Conservation (phyloP, 2,797 vertebrate genomes). For the Poeciliopsis turneri region DNA sequence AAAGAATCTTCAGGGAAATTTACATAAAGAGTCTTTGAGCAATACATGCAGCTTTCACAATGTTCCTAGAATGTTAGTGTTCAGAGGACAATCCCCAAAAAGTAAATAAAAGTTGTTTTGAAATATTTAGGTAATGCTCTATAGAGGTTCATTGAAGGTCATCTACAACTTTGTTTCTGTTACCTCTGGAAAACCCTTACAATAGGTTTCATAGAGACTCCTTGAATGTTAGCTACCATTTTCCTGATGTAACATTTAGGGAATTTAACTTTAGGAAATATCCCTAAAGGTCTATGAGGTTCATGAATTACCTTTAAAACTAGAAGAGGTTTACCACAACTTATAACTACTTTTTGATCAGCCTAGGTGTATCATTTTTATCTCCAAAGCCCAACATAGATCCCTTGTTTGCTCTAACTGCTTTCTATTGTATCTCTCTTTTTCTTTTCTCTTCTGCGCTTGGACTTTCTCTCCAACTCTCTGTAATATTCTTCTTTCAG, state of each 20-base stretch:
- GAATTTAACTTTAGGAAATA: not conserved
- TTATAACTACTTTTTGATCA: not conserved
- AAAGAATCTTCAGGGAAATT: not conserved
- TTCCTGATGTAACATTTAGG: not conserved
- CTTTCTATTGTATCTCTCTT: slow-evolving; percentile 6
- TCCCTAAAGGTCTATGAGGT: not conserved
- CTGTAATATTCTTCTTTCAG: slow-evolving; percentile 80
- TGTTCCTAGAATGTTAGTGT: not conserved
- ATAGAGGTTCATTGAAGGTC: not conserved
- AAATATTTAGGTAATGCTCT: not conserved
- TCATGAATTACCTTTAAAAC: not conserved
- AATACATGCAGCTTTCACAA: not conserved
- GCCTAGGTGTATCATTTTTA: not conserved
- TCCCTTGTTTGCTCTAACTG: not conserved
- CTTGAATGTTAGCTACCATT: not conserved
- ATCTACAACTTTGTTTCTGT: not conserved
- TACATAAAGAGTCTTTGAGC: not conserved
- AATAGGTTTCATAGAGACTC: not conserved
- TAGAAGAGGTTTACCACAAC: not conserved
- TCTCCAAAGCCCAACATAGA: not conserved
- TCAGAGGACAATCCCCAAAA: not conserved
- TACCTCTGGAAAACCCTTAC: not conserved
- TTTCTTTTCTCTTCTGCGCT: slow-evolving; percentile 34
- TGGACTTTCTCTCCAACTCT: slow-evolving; percentile 49
- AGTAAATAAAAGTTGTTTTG: not conserved